phyloP scores from a whole-genome alignment of 2,888 invertebrate genomes.

The Mallateleia sp. region DNA sequence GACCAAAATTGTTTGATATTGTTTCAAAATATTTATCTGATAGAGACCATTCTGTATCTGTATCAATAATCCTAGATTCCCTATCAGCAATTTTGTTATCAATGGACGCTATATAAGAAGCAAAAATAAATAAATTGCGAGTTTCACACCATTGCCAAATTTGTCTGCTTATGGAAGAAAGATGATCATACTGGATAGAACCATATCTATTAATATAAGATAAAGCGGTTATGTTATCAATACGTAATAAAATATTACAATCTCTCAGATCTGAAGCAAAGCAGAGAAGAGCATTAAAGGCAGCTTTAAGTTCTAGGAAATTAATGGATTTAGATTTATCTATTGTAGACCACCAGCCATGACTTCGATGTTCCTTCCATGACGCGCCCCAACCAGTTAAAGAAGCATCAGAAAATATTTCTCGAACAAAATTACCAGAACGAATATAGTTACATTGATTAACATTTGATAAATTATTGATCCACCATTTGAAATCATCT shows the following conservation, averaged over 20 bases:
- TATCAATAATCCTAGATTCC: conserved; percentile 77
- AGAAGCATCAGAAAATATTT: too few species aligned
- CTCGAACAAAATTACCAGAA: neutral
- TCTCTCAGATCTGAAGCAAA: conserved; percentile 48
- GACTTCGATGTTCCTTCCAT: conserved; percentile 24
- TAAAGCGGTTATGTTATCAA: too few species aligned
- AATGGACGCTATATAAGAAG: conserved; percentile 84
- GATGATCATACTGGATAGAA: conserved; percentile 30
- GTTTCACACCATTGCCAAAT: too few species aligned
- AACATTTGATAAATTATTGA: neutral
- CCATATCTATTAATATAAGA: conserved; percentile 43
- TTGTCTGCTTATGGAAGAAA: neutral
- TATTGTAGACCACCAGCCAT: conserved; percentile 53
- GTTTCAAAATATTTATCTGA: neutral
- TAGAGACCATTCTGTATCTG: conserved; percentile 76
- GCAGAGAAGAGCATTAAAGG: conserved; percentile 44
- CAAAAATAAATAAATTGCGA: conserved; percentile 81
- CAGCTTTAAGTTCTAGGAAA: conserved; percentile 50
- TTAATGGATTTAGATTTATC: conserved; percentile 38
- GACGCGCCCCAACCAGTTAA: conserved; percentile 39
- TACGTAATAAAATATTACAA: conserved; percentile 52
- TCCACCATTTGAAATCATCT: neutral
- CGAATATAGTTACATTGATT: conserved; percentile 2
- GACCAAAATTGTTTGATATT: neutral
- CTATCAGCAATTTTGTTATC: conserved; percentile 81